phyloP scores from a whole-genome alignment of 1,140 invertebrate species.

The Palaemon carinicauda region DNA sequence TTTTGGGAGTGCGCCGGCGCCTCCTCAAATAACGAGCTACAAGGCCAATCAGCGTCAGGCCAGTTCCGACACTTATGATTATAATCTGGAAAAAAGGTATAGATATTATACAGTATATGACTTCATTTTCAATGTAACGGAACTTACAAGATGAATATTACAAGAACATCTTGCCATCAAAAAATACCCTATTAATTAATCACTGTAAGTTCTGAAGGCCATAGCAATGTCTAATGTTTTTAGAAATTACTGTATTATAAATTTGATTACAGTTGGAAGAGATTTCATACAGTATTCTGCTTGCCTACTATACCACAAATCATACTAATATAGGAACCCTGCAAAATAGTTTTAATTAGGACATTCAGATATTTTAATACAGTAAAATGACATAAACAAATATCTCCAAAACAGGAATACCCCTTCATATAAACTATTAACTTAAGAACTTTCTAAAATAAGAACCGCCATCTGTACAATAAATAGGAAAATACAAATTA shows the following conservation, averaged over 20 bases:
- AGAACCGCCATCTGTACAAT: not conserved
- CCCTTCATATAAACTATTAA: no score
- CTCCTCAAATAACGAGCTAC: slow-evolving; percentile 38
- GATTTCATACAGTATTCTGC: no score
- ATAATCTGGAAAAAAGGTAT: slow-evolving; percentile 37
- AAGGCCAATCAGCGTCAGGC: slow-evolving; percentile 22
- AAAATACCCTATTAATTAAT: not conserved
- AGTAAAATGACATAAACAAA: no score
- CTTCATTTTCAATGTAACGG: not conserved
- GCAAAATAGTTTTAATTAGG: no score
- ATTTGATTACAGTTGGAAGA: no score
- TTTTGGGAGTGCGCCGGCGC: slow-evolving; percentile 10
- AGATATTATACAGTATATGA: not conserved
- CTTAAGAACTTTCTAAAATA: not conserved
- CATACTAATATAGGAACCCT: no score
- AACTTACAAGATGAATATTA: not conserved
- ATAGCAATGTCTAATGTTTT: no score
- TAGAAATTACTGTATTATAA: no score
- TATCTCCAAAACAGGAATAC: no score
- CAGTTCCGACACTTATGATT: slow-evolving; percentile 25
- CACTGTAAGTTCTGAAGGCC: no score
- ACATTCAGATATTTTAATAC: no score
- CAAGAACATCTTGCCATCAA: not conserved
- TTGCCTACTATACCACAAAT: no score
- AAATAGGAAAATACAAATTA: not conserved